phyloP scores from a whole-genome alignment of 2,888 invertebrate genomes.

The Hololepta plana region DNA sequence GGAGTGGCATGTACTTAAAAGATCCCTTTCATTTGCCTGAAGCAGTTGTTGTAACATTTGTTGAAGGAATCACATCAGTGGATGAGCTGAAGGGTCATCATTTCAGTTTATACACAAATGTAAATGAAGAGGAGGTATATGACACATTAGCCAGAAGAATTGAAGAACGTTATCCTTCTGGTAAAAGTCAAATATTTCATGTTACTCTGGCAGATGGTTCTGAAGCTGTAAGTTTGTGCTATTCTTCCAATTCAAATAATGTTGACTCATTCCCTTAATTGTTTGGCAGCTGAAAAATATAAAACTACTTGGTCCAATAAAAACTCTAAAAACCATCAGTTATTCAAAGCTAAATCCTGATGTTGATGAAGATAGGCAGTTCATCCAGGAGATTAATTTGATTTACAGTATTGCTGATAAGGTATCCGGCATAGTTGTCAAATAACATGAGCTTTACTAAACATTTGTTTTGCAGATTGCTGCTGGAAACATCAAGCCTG shows the following conservation, averaged over 20 bases:
- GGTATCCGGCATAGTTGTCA: conserved; percentile 19
- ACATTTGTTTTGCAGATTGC: conserved; percentile 23
- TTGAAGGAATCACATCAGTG: conserved; percentile 47
- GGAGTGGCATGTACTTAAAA: conserved; percentile 47
- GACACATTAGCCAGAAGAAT: conserved; percentile 37
- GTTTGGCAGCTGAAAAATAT: conserved; percentile 3
- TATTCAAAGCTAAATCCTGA: conserved; percentile 18
- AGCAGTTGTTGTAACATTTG: conserved; percentile 45
- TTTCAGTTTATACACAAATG: conserved; percentile 40
- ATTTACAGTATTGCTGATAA: conserved; percentile 38
- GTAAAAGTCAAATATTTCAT: conserved; percentile 40
- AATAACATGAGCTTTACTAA: conserved; percentile 7
- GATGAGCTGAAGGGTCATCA: conserved; percentile 32
- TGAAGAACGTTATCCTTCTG: conserved; percentile 38
- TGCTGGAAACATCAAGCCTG: conserved; percentile 29
- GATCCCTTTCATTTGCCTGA: conserved; percentile 61
- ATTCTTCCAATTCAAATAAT: neutral
- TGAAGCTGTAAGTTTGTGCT: conserved; percentile 36
- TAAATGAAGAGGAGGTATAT: conserved; percentile 43
- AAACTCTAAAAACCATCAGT: too few species aligned
- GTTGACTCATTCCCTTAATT: conserved; percentile 3
- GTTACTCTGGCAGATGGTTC: conserved; percentile 43
- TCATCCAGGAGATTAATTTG: conserved; percentile 40
- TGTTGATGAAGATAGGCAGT: conserved; percentile 41
- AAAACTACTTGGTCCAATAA: neutral